Base-by-base conservation (phyloP, 2,888 invertebrate species). In the Laspeyria flexula region DNA sequence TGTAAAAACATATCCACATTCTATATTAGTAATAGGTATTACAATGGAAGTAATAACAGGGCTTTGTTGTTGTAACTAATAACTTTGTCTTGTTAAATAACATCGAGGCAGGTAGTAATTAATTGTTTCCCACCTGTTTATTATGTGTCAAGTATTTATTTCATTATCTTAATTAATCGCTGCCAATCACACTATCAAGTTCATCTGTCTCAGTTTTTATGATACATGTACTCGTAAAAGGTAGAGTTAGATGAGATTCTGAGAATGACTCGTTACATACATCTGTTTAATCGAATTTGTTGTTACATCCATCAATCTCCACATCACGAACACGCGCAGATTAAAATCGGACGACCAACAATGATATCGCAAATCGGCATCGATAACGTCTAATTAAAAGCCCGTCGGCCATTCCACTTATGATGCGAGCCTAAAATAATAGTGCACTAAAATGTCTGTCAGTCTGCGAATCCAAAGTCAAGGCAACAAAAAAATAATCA, bases 401-500 rank as follows among this genome's bases (percentile, higher is more conserved):
- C 61, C 75, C 65, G 73, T 66, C 74, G 66, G 65, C 64, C 77
- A 82, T 82, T 79, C 80, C 77, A 73, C 69, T 71, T 74, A 75
- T 73, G 77, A 77, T 67, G 77, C 70, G 74, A 69, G 69, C 77
- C 77, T 73, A 73, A 81, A 83, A 80, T 83, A 79, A 83, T 81
- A 76, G 77, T 75, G 80, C 81, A 79, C 82, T 80, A 85, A 85
- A 87, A 85, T 83, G 84, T 85, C 82, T 81, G 81, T 80, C 82
- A 79, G 88, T 87, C 89, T 85, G 87, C 83, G 88, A 86, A 88
- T 88, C 87, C 85, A 81, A 81, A 85, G 83, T 82, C 85, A 82
- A 77, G 79, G 79, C 81, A 85, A 84, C 86, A 90, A 88, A 89
- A 79, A 90, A 88, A 89, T 88, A 89, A 90, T 89, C 90, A 85